These are phyloP conservation scores for Mythimna albipuncta DNA, from an alignment of 2,888 invertebrate species.

Conservation along the genomic window DNA sequence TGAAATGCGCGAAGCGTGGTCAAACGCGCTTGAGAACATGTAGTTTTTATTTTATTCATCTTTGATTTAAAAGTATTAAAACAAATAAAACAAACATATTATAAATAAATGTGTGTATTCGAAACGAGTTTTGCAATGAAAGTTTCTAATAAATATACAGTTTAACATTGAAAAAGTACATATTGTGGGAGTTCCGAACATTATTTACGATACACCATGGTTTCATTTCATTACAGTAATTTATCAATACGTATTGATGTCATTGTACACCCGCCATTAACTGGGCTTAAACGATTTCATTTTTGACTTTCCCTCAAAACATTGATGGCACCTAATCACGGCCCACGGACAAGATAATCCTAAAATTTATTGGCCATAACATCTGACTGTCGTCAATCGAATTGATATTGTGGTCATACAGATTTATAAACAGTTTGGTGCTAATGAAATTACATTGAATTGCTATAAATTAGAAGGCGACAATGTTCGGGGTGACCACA, in stretches of 20 bases:
- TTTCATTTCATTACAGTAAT: constrained; percentile 71
- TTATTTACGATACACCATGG: constrained; percentile 67
- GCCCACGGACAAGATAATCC: constrained; percentile 88
- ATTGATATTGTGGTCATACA: constrained; percentile 79
- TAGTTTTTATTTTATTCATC: constrained; percentile 10
- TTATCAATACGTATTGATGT: constrained; percentile 77
- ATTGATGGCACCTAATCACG: constrained; percentile 86
- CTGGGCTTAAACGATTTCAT: constrained; percentile 87
- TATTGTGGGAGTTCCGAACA: constrained; percentile 58
- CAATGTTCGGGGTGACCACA: constrained; percentile 80
- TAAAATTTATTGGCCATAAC: constrained; percentile 87
- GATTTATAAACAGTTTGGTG: constrained; percentile 85
- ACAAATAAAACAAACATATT: neutral
- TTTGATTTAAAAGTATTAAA: neutral
- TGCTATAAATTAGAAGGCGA: constrained; percentile 82
- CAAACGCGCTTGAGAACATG: constrained; percentile 6
- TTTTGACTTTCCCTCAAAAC: constrained; percentile 86
- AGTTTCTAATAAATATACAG: constrained; percentile 25
- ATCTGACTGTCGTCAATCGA: constrained; percentile 83
- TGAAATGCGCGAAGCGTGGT: constrained; percentile 22
- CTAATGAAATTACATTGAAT: constrained; percentile 89
- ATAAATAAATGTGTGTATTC: neutral
- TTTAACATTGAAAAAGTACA: constrained; percentile 51
- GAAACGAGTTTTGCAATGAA: neutral
- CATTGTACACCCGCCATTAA: constrained; percentile 82